A percentile compares a stretch with the other conserved stretches of the same genome.
Evolutionary conservation across 1,140 invertebrate genomes (phyloP).

Genomic region (Trichogramma pretiosum): DNA sequence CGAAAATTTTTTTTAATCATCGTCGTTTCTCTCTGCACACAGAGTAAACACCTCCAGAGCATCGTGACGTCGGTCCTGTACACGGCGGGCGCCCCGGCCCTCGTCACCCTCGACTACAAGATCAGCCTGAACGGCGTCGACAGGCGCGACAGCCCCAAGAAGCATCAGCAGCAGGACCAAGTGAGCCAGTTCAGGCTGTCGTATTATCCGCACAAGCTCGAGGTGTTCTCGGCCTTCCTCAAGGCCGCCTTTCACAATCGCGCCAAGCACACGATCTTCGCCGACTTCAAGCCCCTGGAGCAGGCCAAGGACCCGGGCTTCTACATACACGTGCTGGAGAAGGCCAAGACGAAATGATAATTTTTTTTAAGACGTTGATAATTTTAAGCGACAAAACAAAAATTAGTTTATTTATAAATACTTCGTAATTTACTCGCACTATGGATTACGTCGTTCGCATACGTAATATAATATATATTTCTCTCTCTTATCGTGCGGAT

Average conservation of each 20-base stretch:
- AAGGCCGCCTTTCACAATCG: constrained; percentile 59
- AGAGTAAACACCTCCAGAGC: constrained; percentile 71
- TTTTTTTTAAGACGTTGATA: background rate
- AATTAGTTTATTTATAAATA: too few relatives aligned
- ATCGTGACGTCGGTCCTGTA: constrained; percentile 75
- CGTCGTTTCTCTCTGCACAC: too few relatives aligned
- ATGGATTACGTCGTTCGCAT: too few relatives aligned
- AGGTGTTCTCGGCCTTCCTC: constrained; percentile 61
- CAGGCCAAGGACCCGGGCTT: constrained; percentile 62
- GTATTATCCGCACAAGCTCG: constrained; percentile 74
- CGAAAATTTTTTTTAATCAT: too few relatives aligned
- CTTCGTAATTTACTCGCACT: too few relatives aligned
- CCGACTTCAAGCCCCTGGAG: constrained; percentile 68
- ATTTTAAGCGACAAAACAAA: background rate
- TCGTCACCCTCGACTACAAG: constrained; percentile 72
- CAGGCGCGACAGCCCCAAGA: constrained; percentile 27
- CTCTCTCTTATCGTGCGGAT: background rate
- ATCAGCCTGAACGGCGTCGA: constrained; percentile 48
- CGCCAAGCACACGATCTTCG: constrained; percentile 62
- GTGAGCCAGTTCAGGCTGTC: constrained; percentile 71
- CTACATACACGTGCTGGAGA: constrained; percentile 77
- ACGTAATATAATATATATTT: too few relatives aligned
- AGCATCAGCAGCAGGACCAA: constrained; percentile 28
- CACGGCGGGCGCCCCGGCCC: constrained; percentile 59
- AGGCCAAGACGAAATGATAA: constrained; percentile 34